A percentile compares a stretch with the other conserved stretches of the same genome.
Conservation (phyloP, 2,113 vertebrate genomes). For the Scatophagus argus region DNA sequence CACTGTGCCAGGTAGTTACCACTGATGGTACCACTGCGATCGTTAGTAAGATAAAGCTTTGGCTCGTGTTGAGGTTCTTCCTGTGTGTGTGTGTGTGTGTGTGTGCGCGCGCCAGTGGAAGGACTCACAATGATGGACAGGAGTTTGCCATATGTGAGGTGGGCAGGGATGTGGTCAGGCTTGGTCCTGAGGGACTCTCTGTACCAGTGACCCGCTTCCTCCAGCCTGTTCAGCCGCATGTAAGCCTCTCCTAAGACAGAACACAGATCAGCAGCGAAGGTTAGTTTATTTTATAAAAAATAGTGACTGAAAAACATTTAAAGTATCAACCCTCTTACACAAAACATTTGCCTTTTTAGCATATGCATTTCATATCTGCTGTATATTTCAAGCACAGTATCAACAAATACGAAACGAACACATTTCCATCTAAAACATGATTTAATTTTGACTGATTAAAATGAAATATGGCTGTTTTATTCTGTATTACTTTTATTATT, state of each 20-base stretch:
- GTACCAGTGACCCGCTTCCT: conserved; percentile 95
- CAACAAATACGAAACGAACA: neutral
- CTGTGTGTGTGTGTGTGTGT: conserved; percentile 8
- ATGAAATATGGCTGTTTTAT: neutral
- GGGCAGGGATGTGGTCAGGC: conserved; percentile 97
- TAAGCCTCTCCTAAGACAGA: conserved; percentile 91
- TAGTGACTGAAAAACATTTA: too few relatives aligned
- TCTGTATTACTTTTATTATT: neutral
- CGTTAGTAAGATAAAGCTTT: conserved; percentile 12
- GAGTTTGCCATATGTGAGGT: conserved; percentile 96
- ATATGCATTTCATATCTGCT: too few relatives aligned
- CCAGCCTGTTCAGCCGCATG: conserved; percentile 91
- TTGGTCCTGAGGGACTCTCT: conserved; percentile 92
- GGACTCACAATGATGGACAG: conserved; percentile 90
- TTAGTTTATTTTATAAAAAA: neutral
- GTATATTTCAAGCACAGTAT: too few relatives aligned
- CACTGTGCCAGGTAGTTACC: conserved; percentile 42
- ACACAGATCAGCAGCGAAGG: neutral
- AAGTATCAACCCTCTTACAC: too few relatives aligned
- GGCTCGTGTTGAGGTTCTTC: neutral
- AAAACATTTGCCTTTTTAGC: too few relatives aligned
- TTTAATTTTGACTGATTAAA: neutral
- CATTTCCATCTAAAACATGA: neutral
- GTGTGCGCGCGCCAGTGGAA: conserved; percentile 2
- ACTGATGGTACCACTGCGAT: conserved; percentile 35